Evolutionary conservation across 2,888 invertebrate species (phyloP).

Genomic region (Ormyrus thymus): DNA sequence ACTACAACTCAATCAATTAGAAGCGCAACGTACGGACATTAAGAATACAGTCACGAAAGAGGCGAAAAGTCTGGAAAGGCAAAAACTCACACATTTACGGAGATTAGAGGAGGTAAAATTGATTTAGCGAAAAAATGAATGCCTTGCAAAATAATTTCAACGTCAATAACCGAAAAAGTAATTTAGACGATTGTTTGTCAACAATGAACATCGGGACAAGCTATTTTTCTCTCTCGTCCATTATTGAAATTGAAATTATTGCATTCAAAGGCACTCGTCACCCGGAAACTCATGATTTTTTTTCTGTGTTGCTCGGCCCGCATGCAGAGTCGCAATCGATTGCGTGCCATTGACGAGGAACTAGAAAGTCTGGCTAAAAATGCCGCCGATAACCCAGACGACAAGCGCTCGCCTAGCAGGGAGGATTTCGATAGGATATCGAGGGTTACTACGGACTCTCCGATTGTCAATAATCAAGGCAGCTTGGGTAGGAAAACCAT

Average conservation of each 20-base stretch:
- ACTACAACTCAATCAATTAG: slow-evolving; percentile 80
- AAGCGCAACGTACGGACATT: slow-evolving; percentile 81
- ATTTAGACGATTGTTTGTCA: too few relatives aligned
- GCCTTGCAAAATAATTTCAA: too few relatives aligned
- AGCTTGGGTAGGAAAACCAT: slow-evolving; percentile 86
- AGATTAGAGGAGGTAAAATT: slow-evolving; percentile 80
- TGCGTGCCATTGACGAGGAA: slow-evolving; percentile 82
- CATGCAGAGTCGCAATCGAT: slow-evolving; percentile 78
- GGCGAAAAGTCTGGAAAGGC: slow-evolving; percentile 82
- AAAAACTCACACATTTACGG: slow-evolving; percentile 78
- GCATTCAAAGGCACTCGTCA: background rate
- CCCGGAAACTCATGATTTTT: slow-evolving; percentile 2
- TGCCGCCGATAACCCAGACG: slow-evolving; percentile 65
- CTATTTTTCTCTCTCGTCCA: background rate
- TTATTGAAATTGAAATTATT: slow-evolving; percentile 14
- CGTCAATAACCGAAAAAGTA: too few relatives aligned
- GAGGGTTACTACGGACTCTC: slow-evolving; percentile 90
- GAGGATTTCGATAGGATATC: slow-evolving; percentile 92
- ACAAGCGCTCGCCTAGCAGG: slow-evolving; percentile 81
- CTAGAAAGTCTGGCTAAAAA: slow-evolving; percentile 75
- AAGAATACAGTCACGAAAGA: slow-evolving; percentile 82
- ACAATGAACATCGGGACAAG: too few relatives aligned
- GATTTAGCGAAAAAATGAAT: too few relatives aligned
- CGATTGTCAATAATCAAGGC: slow-evolving; percentile 80
- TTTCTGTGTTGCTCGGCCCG: slow-evolving; percentile 1